Evolutionary conservation across 2,888 invertebrate species (phyloP).

Genomic region (Pyralis farinalis): DNA sequence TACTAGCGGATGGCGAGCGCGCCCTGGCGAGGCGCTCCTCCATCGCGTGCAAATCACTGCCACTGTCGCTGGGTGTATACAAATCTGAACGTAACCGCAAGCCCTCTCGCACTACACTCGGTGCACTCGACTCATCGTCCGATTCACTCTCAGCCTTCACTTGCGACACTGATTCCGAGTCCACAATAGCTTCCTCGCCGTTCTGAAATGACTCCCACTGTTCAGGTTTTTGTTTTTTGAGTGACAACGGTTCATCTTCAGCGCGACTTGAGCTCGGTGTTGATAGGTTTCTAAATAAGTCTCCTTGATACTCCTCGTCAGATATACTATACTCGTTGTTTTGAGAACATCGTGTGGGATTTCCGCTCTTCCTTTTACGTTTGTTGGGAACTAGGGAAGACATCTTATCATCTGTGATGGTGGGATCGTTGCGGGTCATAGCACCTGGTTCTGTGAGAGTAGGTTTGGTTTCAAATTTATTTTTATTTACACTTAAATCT

Average conservation of each 20-base stretch:
- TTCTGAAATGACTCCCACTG: conserved; percentile 71
- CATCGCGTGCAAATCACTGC: conserved; percentile 74
- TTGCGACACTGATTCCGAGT: conserved; percentile 59
- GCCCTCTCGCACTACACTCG: conserved; percentile 72
- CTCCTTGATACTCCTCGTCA: conserved; percentile 68
- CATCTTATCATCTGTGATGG: conserved; percentile 68
- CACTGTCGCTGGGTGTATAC: conserved; percentile 76
- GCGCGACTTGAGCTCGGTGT: conserved; percentile 61
- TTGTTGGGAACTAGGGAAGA: conserved; percentile 80
- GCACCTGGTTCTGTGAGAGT: conserved; percentile 52
- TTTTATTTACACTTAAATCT: conserved; percentile 85
- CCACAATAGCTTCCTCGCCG: conserved; percentile 61
- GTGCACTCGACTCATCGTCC: conserved; percentile 72
- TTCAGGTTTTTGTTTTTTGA: conserved; percentile 73
- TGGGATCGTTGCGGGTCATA: conserved; percentile 48
- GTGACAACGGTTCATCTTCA: conserved; percentile 66
- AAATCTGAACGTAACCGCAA: conserved; percentile 67
- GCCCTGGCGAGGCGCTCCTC: conserved; percentile 77
- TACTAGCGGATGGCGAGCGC: conserved; percentile 67
- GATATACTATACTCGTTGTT: conserved; percentile 71
- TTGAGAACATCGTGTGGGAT: conserved; percentile 88
- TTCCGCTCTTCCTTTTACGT: conserved; percentile 90
- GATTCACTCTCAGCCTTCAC: conserved; percentile 77
- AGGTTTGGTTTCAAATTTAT: conserved; percentile 81
- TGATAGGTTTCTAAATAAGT: conserved; percentile 67